These are phyloP conservation scores for Ara ararauna DNA, from an alignment of 2,797 vertebrate genomes.

Conservation along the genomic window DNA sequence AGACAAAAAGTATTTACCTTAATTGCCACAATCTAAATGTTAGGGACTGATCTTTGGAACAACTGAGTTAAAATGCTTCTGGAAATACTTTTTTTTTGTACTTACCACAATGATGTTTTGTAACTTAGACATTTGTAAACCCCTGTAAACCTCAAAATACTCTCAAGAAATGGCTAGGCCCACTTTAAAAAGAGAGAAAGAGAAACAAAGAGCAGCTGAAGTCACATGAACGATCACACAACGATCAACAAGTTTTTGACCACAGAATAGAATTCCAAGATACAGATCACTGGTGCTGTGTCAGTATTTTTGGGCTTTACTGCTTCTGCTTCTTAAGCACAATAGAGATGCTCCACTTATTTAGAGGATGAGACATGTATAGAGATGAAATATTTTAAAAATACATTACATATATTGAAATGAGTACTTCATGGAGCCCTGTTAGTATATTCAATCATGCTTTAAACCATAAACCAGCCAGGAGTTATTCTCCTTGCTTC, in stretches of 20 bases:
- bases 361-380: neutral
- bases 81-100: neutral
- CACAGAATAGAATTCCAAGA: slow-evolving; percentile 21
- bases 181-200: neutral
- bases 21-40: neutral
- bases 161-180: neutral
- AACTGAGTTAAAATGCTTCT: neutral
- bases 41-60: neutral
- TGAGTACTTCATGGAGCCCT: slow-evolving; percentile 53
- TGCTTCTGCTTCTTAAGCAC: neutral
- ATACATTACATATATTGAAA: slow-evolving; percentile 43
- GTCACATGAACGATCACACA: neutral
- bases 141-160: neutral
- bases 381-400: slow-evolving; percentile 39
- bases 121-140: neutral
- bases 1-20: slow-evolving; percentile 26
- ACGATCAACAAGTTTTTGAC: slow-evolving; percentile 1
- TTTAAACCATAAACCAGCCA: slow-evolving; percentile 51
- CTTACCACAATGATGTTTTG: neutral
- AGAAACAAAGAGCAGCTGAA: neutral
- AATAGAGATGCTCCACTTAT: neutral
- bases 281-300: neutral
- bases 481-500: slow-evolving; percentile 53
- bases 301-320: neutral
- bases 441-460: slow-evolving; percentile 56